A percentile compares a stretch with the other conserved stretches of the same genome.
Conservation (phyloP, 2,888 invertebrate genomes). For the Xestia c-nigrum region DNA sequence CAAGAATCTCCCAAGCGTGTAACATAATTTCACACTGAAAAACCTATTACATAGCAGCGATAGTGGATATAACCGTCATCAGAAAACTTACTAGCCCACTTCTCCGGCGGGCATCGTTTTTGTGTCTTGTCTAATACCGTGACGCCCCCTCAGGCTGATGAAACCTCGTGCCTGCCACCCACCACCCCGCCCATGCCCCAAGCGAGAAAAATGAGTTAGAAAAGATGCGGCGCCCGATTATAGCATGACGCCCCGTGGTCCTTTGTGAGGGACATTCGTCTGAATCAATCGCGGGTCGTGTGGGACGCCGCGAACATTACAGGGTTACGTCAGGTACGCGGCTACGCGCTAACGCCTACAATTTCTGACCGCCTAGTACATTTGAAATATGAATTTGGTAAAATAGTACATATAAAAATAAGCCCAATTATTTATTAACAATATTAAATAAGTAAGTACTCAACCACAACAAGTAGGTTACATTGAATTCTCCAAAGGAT, state of each 20-base stretch:
- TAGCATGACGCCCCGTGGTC: constrained; percentile 84
- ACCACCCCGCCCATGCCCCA: constrained; percentile 76
- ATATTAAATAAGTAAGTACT: constrained; percentile 4
- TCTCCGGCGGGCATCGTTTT: constrained; percentile 87
- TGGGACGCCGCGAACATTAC: constrained; percentile 74
- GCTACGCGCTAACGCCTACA: constrained; percentile 71
- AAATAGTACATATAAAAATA: background rate
- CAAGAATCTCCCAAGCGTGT: constrained; percentile 33
- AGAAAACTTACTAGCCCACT: constrained; percentile 86
- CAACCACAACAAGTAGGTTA: constrained; percentile 6
- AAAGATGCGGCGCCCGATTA: constrained; percentile 90
- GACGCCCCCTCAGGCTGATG: constrained; percentile 87
- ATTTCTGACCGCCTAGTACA: constrained; percentile 73
- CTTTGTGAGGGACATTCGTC: constrained; percentile 87
- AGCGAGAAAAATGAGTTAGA: constrained; percentile 91
- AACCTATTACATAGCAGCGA: constrained; percentile 65
- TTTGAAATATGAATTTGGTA: constrained; percentile 31
- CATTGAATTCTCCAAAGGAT: constrained; percentile 29
- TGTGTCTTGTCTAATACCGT: constrained; percentile 90
- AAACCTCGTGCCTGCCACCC: constrained; percentile 74
- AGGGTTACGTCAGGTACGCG: constrained; percentile 76
- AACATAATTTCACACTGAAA: constrained; percentile 67
- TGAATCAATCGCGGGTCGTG: constrained; percentile 86
- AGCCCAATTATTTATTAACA: background rate
- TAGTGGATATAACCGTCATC: constrained; percentile 81